phyloP scores from a whole-genome alignment of 2,888 invertebrate species.

The Dorcus hopei region DNA sequence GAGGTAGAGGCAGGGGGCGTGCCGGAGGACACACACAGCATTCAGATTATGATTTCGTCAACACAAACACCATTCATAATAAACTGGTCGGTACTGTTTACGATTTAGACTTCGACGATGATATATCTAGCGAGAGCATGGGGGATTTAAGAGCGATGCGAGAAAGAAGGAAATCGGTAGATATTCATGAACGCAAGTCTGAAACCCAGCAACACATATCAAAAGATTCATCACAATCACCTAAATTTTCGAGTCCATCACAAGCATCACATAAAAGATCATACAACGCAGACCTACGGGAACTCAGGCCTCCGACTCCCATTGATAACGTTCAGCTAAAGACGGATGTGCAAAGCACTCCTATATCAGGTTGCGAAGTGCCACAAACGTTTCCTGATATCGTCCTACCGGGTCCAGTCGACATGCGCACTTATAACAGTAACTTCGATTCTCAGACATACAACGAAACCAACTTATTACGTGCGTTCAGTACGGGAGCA shows the following conservation, averaged over 20 bases:
- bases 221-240: constrained; percentile 57
- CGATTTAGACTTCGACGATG: constrained; percentile 81
- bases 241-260: constrained; percentile 55
- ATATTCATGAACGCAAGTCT: constrained; percentile 56
- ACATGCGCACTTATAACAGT: constrained; percentile 81
- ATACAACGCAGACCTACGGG: constrained; percentile 49
- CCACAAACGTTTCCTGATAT: constrained; percentile 55
- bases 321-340: constrained; percentile 43
- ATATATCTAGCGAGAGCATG: constrained; percentile 69
- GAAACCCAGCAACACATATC: constrained; percentile 37
- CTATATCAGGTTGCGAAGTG: constrained; percentile 15
- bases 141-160: constrained; percentile 75
- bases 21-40: constrained; percentile 46
- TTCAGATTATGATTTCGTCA: constrained; percentile 33
- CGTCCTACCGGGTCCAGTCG: constrained; percentile 81
- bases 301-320: constrained; percentile 53
- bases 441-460: constrained; percentile 59
- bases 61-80: constrained; percentile 70
- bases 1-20: constrained; percentile 42
- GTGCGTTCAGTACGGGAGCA: constrained; percentile 64
- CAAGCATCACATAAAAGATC: constrained; percentile 44
- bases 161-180: constrained; percentile 73
- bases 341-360: constrained; percentile 27
- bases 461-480: constrained; percentile 63
- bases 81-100: constrained; percentile 85